A percentile compares a stretch with the other conserved stretches of the same genome.
Evolutionary conservation across 2,888 invertebrate genomes (phyloP).

Genomic region (Geotrupes spiniger): DNA sequence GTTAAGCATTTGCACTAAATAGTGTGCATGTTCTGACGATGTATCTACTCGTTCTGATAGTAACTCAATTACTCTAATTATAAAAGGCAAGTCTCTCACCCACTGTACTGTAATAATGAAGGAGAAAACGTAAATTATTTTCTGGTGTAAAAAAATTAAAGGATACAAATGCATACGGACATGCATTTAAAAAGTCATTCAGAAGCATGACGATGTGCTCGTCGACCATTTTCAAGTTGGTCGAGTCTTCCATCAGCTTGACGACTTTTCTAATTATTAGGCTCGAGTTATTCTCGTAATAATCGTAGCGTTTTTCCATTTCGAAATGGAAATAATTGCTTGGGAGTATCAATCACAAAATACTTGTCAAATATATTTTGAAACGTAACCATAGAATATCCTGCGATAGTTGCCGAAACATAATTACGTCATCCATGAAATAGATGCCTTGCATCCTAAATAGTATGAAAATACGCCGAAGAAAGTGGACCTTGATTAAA

Average conservation of each 20-base stretch:
- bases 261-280: slow-evolving; percentile 22
- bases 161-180: slow-evolving; percentile 27
- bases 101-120: slow-evolving; percentile 34
- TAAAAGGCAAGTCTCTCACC: slow-evolving; percentile 39
- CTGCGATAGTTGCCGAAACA: too few species aligned
- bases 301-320: too few species aligned
- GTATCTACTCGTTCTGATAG: slow-evolving; percentile 31
- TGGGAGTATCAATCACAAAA: too few species aligned
- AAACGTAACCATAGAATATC: too few species aligned
- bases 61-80: slow-evolving; percentile 43
- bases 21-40: slow-evolving; percentile 31
- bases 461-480: too few species aligned
- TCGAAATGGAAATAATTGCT: too few species aligned
- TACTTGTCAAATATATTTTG: too few species aligned
- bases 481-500: too few species aligned
- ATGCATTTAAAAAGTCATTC: slow-evolving; percentile 25
- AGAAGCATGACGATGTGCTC: slow-evolving; percentile 23
- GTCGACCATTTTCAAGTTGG: slow-evolving; percentile 21
- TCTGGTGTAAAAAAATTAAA: slow-evolving; percentile 1
- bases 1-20: slow-evolving; percentile 39
- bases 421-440: too few species aligned
- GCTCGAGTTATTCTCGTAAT: too few species aligned
- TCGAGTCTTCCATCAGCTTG: slow-evolving; percentile 23
- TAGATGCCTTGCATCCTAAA: too few species aligned
- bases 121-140: slow-evolving; percentile 14